Percentiles rank a stretch among this genome's conserved stretches.
Evolutionary conservation across 1,140 invertebrate genomes (phyloP).

Genomic region (Antheraea mylitta): DNA sequence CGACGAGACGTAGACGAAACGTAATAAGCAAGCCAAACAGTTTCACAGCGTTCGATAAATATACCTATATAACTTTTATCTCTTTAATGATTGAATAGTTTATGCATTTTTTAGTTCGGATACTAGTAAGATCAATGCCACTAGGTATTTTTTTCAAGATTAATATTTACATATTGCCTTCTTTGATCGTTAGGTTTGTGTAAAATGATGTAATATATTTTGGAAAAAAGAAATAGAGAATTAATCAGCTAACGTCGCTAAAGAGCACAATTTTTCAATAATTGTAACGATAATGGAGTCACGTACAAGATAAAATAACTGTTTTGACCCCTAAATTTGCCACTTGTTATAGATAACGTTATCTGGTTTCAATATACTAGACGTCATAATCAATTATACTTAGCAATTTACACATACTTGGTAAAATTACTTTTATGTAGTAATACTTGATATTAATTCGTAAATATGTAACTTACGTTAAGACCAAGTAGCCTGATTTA

Average conservation of each 20-base stretch:
- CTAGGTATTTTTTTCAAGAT: no score
- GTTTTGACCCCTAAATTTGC: constrained; percentile 19
- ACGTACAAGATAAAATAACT: constrained; percentile 25
- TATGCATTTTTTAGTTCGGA: no score
- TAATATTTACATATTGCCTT: no score
- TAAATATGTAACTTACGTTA: no score
- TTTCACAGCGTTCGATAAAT: not conserved
- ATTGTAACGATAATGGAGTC: constrained; percentile 20
- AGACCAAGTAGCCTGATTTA: no score
- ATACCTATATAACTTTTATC: not conserved
- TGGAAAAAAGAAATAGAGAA: no score
- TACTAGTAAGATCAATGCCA: no score
- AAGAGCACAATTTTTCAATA: not conserved
- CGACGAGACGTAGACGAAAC: not conserved
- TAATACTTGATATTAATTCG: no score
- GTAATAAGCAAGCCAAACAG: not conserved
- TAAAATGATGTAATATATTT: no score
- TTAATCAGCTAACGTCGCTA: not conserved
- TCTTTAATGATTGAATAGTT: no score
- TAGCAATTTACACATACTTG: not conserved
- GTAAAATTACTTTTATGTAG: no score
- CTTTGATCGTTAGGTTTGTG: not conserved
- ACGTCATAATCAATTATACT: not conserved
- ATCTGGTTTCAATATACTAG: not conserved
- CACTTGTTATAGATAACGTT: constrained; percentile 8